A percentile compares a stretch with the other conserved stretches of the same genome.
Evolutionary conservation across 2,113 vertebrate species (phyloP).

Genomic region (Oceanodroma tethys): DNA sequence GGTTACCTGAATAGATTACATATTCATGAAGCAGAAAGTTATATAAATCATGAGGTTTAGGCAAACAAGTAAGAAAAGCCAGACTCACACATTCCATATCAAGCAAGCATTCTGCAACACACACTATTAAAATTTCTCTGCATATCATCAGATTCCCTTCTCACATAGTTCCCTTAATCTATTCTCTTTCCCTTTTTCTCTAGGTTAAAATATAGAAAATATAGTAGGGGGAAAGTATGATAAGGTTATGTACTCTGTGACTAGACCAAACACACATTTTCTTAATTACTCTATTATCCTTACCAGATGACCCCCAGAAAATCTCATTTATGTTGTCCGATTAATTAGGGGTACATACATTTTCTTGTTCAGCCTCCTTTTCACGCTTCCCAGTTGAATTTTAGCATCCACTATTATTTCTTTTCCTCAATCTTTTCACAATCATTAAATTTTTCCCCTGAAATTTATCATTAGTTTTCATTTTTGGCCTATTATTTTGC

Average conservation of each 20-base stretch:
- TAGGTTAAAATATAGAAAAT: background rate
- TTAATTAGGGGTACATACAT: background rate
- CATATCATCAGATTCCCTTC: background rate
- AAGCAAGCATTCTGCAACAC: background rate
- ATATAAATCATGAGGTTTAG: background rate
- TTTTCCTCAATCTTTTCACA: background rate
- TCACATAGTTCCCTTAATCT: background rate
- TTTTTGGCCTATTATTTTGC: background rate
- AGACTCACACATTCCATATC: background rate
- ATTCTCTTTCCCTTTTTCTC: background rate
- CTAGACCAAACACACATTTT: background rate
- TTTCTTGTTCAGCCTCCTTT: background rate
- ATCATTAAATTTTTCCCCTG: background rate
- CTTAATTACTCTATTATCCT: background rate
- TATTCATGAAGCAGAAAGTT: background rate
- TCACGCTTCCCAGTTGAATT: background rate
- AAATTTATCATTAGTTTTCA: background rate
- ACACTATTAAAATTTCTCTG: background rate
- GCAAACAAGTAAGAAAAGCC: background rate
- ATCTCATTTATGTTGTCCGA: background rate
- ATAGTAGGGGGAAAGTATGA: background rate
- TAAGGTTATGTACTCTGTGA: background rate
- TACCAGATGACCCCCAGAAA: background rate
- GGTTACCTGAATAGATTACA: background rate
- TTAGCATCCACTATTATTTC: background rate